Percentiles rank a stretch among this genome's conserved stretches.
Conservation (phyloP, 1,140 invertebrate genomes). For the Bombus fervidus region DNA sequence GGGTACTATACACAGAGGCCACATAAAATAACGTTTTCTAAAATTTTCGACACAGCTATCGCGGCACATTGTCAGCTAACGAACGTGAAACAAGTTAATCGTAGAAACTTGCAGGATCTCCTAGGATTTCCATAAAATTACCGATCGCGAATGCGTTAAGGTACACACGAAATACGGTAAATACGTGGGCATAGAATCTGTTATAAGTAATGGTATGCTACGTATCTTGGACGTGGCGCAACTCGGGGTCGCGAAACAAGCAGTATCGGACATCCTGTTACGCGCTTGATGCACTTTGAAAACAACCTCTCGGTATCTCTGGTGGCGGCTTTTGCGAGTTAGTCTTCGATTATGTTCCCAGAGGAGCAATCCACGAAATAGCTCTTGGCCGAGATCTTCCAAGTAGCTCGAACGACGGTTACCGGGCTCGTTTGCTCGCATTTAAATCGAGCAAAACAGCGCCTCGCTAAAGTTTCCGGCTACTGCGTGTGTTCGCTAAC, state of each 20-base stretch:
- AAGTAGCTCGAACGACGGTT: constrained; percentile 49
- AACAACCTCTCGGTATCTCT: constrained; percentile 55
- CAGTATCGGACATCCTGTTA: constrained; percentile 32
- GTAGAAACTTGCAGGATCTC: neutral
- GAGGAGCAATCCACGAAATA: constrained; percentile 42
- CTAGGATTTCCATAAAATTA: neutral
- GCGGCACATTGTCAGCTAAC: no score
- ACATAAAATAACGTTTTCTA: no score
- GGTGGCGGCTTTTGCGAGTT: constrained; percentile 21
- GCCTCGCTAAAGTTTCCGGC: constrained; percentile 36
- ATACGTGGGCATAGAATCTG: neutral
- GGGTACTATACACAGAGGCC: no score
- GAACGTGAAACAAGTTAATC: neutral
- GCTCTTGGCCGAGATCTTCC: constrained; percentile 25
- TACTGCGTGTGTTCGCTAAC: constrained; percentile 21
- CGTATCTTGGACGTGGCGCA: neutral
- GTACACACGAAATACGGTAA: neutral
- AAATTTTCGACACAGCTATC: no score
- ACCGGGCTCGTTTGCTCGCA: constrained; percentile 45
- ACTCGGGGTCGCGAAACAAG: neutral
- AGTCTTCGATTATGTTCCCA: constrained; percentile 53
- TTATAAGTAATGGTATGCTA: neutral
- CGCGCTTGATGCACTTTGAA: constrained; percentile 57
- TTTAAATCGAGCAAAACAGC: constrained; percentile 57
- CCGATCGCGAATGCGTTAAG: neutral